These are phyloP conservation scores for Epiblema foenella DNA, from an alignment of 2,888 invertebrate species.

Conservation along the genomic window DNA sequence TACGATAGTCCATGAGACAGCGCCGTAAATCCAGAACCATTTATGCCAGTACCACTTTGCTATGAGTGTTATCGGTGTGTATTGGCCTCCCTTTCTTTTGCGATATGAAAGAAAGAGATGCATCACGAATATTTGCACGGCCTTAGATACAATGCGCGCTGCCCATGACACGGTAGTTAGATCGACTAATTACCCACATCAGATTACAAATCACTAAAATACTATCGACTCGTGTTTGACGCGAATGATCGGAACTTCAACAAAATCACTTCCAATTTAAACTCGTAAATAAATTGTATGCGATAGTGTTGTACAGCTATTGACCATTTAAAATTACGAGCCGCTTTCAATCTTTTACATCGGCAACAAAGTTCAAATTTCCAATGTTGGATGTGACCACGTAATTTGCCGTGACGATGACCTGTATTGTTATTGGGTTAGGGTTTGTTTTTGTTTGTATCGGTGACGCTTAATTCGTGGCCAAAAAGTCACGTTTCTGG, in stretches of 20 bases:
- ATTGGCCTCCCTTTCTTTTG: no score
- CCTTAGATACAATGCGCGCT: constrained; percentile 3
- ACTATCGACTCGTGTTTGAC: constrained; percentile 26
- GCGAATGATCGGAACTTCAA: constrained; percentile 36
- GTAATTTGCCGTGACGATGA: constrained; percentile 5
- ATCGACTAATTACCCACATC: constrained; percentile 18
- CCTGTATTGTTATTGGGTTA: constrained; percentile 20
- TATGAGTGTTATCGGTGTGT: no score
- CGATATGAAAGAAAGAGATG: no score
- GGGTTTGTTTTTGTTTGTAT: constrained; percentile 26
- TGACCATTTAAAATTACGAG: neutral
- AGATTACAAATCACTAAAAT: constrained; percentile 26
- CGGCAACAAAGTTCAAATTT: constrained; percentile 10
- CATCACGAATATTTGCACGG: no score
- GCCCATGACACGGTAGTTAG: neutral
- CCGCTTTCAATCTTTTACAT: neutral
- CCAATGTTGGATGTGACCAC: neutral
- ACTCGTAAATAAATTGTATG: constrained; percentile 33
- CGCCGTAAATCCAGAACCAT: no score
- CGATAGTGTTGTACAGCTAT: constrained; percentile 16
- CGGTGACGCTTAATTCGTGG: neutral
- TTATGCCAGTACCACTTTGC: no score
- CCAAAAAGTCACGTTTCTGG: constrained; percentile 48
- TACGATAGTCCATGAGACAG: no score
- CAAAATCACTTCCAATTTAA: constrained; percentile 27